Percentiles rank a stretch among this genome's conserved stretches.
These are phyloP conservation scores for Laodelphax striatellus DNA, from an alignment of 1,140 invertebrate species.

Conservation along the genomic window DNA sequence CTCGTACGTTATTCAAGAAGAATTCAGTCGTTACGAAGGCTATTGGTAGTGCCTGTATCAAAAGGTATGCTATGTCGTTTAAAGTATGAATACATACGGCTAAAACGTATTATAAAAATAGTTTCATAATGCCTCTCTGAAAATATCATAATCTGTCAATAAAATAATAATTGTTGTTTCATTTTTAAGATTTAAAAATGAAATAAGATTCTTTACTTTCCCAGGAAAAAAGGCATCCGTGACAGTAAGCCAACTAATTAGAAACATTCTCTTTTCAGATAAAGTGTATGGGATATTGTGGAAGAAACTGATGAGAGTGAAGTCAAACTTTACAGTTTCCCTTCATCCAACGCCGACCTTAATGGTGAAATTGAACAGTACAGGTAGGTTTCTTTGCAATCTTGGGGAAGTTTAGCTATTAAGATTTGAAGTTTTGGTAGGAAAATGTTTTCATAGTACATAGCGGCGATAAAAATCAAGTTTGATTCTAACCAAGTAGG, in stretches of 20 bases:
- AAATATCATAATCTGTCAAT: too few species aligned
- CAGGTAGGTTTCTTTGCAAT: conserved; percentile 28
- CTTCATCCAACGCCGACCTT: conserved; percentile 60
- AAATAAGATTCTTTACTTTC: too few species aligned
- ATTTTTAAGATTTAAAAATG: too few species aligned
- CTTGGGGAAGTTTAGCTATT: neutral
- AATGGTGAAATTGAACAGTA: conserved; percentile 74
- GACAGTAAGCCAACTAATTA: neutral
- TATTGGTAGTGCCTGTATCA: conserved; percentile 90
- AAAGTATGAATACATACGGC: too few species aligned
- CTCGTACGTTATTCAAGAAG: conserved; percentile 96
- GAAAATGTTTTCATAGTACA: too few species aligned
- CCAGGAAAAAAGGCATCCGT: too few species aligned
- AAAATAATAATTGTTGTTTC: too few species aligned
- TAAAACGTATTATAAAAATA: too few species aligned
- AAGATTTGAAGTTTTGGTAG: too few species aligned
- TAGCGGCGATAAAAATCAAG: too few species aligned
- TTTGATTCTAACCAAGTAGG: too few species aligned
- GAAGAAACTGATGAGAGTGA: conserved; percentile 93
- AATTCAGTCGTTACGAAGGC: conserved; percentile 90
- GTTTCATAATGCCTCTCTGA: too few species aligned
- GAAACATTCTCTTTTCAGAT: conserved; percentile 36
- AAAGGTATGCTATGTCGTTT: conserved; percentile 43
- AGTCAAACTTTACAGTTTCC: conserved; percentile 83
- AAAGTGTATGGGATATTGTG: conserved; percentile 80